A percentile compares a stretch with the other conserved stretches of the same genome.
Conservation (phyloP, 2,888 invertebrate species). For the Chalcosyrphus nemorum region DNA sequence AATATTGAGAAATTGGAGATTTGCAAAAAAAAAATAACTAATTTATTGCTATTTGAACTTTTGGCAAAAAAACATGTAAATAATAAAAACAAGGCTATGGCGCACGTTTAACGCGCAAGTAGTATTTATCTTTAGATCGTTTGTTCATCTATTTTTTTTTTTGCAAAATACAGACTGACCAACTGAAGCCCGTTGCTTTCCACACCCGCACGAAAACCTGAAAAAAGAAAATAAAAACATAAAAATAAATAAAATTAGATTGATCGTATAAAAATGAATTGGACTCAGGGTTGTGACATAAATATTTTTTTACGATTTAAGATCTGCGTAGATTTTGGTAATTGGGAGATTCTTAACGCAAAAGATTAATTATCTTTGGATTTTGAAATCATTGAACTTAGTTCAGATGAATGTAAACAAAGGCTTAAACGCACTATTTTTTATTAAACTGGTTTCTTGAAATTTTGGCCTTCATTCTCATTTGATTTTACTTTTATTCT, state of each 20-base stretch:
- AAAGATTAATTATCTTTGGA: neutral
- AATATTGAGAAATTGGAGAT: neutral
- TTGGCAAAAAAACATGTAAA: neutral
- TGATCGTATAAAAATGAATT: neutral
- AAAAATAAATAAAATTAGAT: slow-evolving; percentile 6
- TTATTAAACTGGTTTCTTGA: neutral
- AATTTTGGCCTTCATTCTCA: neutral
- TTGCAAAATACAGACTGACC: neutral
- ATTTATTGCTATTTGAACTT: neutral
- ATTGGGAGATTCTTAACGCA: neutral
- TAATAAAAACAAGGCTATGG: neutral
- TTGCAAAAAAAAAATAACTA: neutral
- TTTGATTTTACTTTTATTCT: neutral
- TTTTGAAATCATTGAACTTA: neutral
- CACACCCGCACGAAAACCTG: neutral
- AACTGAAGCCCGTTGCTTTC: neutral
- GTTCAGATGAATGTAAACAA: neutral
- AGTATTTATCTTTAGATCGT: slow-evolving; percentile 7
- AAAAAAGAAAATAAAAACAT: neutral
- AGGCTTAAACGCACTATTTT: neutral
- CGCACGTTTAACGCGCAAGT: neutral
- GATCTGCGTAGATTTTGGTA: neutral
- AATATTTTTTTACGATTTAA: neutral
- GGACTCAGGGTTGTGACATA: slow-evolving; percentile 9
- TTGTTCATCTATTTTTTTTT: slow-evolving; percentile 2